Evolutionary conservation across 2,113 vertebrate species (phyloP), one percentile per base, ranked within the genome.

Genomic region (Sinocyclocheilus anophthalmus): DNA sequence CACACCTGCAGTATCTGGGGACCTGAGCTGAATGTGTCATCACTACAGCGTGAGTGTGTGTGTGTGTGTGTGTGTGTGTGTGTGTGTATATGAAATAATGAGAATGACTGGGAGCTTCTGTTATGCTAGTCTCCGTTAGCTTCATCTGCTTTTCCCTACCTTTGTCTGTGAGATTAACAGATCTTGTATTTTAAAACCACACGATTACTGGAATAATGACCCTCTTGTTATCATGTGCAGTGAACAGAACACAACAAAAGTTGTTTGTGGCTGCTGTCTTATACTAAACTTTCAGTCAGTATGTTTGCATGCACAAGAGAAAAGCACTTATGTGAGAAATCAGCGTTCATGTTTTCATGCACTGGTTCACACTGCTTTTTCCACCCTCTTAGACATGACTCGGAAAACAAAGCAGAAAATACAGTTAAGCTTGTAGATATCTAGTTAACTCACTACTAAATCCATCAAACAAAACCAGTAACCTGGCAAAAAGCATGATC

Each of bases 1-100:
- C 76, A 80, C 82, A 85, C 37, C 83, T 81, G 90, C 84, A 85
- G 84, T 87, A 81, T 75, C 42, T 53, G 6, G 87, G 87, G 84
- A 77, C 24, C 45, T 77, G 75, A 77, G 63, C 69, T 73, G 37
- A 70, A 24, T 88, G 83, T 84, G 70, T 88, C 88, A 90, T 86
- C 83, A 50, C 50, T 69, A 65, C 12, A 20, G 63, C 63, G 12
- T 0, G 13, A 12, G 81, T 72, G 63, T 83, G 81, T 9, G 81
- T 72, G 63, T 83, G 80, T 61, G 77, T 48, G 45, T 12, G n/a
- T n/a, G 81, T 72, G 63, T 83, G 81, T 9, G 81, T 72, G 63
- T 83, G 80, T 61, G 77, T 48, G 45, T 12, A n/a, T 63, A 24
- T 13, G n/a, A 69, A 37, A n/a, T 30, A 30, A 70, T 48, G 57